Evolutionary conservation across 2,888 invertebrate genomes (phyloP), one percentile per base, ranked within the genome.

Genomic region (Plemyria rubiginata): DNA sequence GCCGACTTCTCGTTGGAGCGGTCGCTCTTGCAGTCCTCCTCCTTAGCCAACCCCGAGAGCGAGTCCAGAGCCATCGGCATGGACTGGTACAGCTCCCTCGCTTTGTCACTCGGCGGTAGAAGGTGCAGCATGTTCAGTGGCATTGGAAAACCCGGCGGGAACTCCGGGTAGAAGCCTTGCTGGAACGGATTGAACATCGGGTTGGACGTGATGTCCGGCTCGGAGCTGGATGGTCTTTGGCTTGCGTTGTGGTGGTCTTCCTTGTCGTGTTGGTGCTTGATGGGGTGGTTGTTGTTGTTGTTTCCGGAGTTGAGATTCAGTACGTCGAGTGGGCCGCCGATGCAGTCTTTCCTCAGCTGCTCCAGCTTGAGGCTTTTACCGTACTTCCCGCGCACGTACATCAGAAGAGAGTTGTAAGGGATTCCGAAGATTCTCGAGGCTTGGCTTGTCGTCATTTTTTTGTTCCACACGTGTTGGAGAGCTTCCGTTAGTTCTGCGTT

Each of bases 381-480:
- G 85, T 98, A 98, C 84, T 98, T 98, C 56, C 98, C 98, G 51
- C 98, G 94, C 32, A 98, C 98, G 90, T 98, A 98, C 98, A 98
- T 98, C 60, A 98, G 92, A 53, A 98, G 93, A 50, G 97, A 97
- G 90, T 98, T 98, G 94, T 98, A 98, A n/a, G 98, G 98, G 71
- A 98, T 98, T 48, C 98, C 97, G 88, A 97, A 98, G 83, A 97
- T 96, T 68, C 98, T 92, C 28, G 97, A 97, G 9, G 98, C 98
- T 87, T 98, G 97, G 79, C 97, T 97, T 49, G 98, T 98, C 68
- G 98, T 98, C 97, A 98, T 98, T 85, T 97, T 97, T 82, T 98
- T 97, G 88, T 97, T 97, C 98, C 98, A 98, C n/a, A 98, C 98
- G 87, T 97, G 97, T 80, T 97, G 97, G 56, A 98, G 94, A 1